Conservation (phyloP, 2,888 invertebrate species). For the Coelogynopora nodosa region DNA sequence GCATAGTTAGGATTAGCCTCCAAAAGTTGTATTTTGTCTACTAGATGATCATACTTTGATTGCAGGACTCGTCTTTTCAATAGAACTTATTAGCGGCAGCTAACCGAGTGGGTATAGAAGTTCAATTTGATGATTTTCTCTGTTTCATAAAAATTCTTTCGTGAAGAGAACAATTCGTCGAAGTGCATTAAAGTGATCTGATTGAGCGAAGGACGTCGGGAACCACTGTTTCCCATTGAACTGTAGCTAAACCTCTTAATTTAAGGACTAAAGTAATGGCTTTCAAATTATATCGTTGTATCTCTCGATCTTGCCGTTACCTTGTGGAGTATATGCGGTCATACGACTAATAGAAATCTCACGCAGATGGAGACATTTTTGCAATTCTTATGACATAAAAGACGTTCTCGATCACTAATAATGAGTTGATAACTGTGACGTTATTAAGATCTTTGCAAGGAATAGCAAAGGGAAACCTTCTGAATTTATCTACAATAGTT, state of each 20-base stretch:
- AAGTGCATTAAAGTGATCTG: too few relatives aligned
- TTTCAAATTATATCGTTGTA: conserved; percentile 50
- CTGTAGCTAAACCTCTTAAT: conserved; percentile 18
- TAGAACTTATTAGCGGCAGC: too few relatives aligned
- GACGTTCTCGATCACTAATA: conserved; percentile 47
- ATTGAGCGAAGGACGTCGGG: too few relatives aligned
- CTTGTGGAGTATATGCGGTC: conserved; percentile 47
- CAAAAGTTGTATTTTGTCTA: too few relatives aligned
- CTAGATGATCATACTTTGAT: too few relatives aligned
- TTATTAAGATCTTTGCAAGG: conserved; percentile 48
- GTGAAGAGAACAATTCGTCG: too few relatives aligned
- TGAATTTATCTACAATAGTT: conserved; percentile 49
- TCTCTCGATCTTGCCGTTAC: conserved; percentile 48
- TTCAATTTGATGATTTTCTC: too few relatives aligned
- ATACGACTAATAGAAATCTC: conserved; percentile 47
- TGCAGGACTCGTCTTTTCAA: too few relatives aligned
- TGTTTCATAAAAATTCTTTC: too few relatives aligned
- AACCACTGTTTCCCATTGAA: conserved; percentile 45
- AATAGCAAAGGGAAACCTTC: conserved; percentile 49
- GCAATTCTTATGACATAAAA: conserved; percentile 49
- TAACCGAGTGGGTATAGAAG: too few relatives aligned
- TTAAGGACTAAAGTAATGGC: conserved; percentile 42
- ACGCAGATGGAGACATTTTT: conserved; percentile 37
- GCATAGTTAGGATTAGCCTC: too few relatives aligned
- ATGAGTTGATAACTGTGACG: conserved; percentile 45